phyloP scores from a whole-genome alignment of 2,113 vertebrate species.

The Alexandromys fortis region DNA sequence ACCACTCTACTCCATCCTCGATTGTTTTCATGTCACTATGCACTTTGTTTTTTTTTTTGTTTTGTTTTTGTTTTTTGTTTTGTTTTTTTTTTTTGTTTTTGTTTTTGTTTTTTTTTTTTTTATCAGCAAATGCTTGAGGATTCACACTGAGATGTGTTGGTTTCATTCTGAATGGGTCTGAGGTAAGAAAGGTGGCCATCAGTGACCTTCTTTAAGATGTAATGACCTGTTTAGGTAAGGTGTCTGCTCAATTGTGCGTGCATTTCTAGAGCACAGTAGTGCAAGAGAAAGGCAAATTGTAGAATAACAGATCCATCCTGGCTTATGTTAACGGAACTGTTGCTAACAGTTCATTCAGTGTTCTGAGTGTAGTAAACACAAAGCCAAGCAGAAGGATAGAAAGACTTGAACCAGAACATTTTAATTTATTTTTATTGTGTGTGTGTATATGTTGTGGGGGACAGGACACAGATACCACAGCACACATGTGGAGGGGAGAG shows the following conservation, averaged over 20 bases:
- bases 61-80: too few relatives aligned
- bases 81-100: too few relatives aligned
- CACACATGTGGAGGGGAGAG: background rate
- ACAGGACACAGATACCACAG: background rate
- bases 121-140: too few relatives aligned
- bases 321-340: background rate
- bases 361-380: background rate
- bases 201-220: background rate
- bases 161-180: background rate
- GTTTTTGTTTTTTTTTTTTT: too few relatives aligned
- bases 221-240: background rate
- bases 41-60: background rate
- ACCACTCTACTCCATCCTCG: too few relatives aligned
- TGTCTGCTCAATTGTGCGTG: background rate
- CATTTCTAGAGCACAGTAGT: background rate
- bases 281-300: background rate
- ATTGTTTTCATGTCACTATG: background rate
- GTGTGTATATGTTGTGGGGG: background rate
- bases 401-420: background rate
- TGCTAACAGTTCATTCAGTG: background rate
- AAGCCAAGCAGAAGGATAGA: background rate
- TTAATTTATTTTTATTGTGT: background rate
- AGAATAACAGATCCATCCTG: conserved; percentile 27
- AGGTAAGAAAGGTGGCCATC: background rate
- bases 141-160: background rate